Evolutionary conservation across 2,797 vertebrate species (phyloP).

Genomic region (Falco naumanni): DNA sequence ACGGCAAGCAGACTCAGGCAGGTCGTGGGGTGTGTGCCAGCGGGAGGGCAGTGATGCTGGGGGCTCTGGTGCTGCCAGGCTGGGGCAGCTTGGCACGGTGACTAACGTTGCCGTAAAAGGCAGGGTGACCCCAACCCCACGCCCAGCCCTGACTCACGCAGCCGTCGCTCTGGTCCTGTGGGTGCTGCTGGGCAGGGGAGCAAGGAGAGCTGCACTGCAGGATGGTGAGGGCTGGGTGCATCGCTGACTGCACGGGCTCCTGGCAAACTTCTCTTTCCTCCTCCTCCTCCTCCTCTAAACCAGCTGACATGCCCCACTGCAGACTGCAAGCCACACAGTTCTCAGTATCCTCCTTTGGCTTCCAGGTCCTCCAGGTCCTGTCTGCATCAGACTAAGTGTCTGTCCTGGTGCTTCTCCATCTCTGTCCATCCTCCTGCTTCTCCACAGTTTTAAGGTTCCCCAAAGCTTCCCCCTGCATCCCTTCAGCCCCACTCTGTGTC

Average conservation of each 20-base stretch:
- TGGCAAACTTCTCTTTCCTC: neutral
- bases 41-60: neutral
- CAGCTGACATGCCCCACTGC: neutral
- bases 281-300: neutral
- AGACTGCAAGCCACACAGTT: neutral
- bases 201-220: neutral
- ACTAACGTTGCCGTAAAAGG: neutral
- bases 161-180: neutral
- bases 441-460: neutral
- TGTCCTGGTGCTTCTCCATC: neutral
- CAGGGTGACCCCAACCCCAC: constrained; percentile 14
- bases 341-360: neutral
- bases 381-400: neutral
- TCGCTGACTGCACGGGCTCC: neutral
- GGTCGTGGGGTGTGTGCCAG: neutral
- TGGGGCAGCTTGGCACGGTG: neutral
- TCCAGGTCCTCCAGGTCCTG: neutral
- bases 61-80: neutral
- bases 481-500: neutral
- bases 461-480: neutral
- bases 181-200: neutral
- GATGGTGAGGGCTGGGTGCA: neutral
- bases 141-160: constrained; percentile 24
- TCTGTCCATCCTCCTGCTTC: neutral
- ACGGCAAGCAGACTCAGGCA: neutral